Evolutionary conservation across 2,888 invertebrate species (phyloP), one percentile per base, ranked within the genome.

Genomic region (Megastigmus dorsalis): DNA sequence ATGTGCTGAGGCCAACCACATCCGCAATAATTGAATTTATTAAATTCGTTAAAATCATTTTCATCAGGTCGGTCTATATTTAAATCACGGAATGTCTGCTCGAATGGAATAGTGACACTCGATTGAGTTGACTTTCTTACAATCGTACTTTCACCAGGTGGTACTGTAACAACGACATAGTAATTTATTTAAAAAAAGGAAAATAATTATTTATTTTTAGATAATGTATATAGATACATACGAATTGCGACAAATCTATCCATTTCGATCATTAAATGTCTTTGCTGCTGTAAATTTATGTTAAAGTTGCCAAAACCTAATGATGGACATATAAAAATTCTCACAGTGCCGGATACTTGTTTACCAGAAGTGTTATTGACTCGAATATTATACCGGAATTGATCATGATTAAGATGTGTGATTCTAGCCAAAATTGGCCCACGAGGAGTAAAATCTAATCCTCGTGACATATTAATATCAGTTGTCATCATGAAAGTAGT

Each of bases 1-100:
- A 95, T 91, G 88, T 95, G 94, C 73, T 94, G 92, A 0, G 95
- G 95, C 95, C 95, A 95, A 55, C 95, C 95, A 82, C 96, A 96
- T 75, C 95, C 95, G 88, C 95, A 96, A 90, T 94, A 95, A 88
- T 93, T 93, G 89, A 93, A 94, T 79, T 90, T 89, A 1, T 86
- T 87, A 63, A 88, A 77, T 0, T 88, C 89, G 0, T 90, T 87
- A 48, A 91, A 91, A 0, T 89, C 91, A 15, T 89, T 87, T 9
- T 43, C 20, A 1, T 26, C 28, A 0, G 93, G 93, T 0, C 93
- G 89, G 59, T 87, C 89, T 0, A 83, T 81, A 79, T 93, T 93
- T 81, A 93, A 84, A 84, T 92, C 91, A 7, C 94, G 91, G 92
- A 95, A 96, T 0, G 94, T 94, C 62, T 93, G 90, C 84, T 95